These are phyloP conservation scores for Trididemnum nubilum DNA, from an alignment of 23 tunicate species.

Conservation along the genomic window DNA sequence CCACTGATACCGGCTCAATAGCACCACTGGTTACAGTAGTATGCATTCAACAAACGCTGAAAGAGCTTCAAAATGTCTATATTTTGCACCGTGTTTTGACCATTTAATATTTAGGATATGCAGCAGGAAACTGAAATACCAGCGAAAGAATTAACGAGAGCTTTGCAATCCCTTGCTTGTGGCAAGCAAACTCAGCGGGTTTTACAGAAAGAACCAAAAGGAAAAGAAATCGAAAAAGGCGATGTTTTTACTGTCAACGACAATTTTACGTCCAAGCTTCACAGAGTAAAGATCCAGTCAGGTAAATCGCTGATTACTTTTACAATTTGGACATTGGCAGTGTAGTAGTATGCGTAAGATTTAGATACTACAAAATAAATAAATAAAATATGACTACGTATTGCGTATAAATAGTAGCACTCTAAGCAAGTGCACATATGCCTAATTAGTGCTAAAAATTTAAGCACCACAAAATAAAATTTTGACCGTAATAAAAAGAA, in stretches of 20 bases:
- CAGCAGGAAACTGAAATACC: constrained; percentile 93
- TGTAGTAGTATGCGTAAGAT: too few relatives aligned
- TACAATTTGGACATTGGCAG: background rate
- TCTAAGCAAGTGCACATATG: too few relatives aligned
- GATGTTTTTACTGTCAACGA: constrained; percentile 86
- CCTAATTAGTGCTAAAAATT: too few relatives aligned
- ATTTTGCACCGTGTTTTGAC: too few relatives aligned
- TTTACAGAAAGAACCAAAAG: constrained; percentile 84
- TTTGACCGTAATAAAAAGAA: too few relatives aligned
- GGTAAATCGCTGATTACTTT: constrained; percentile 54
- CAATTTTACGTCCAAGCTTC: constrained; percentile 87
- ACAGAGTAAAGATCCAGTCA: constrained; percentile 94
- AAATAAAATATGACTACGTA: background rate
- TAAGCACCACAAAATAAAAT: too few relatives aligned
- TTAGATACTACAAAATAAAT: background rate
- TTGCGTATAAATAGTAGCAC: background rate
- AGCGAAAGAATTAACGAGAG: constrained; percentile 80
- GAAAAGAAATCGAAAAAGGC: constrained; percentile 89
- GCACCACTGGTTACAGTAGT: too few relatives aligned
- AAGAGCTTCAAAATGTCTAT: too few relatives aligned
- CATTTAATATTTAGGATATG: too few relatives aligned
- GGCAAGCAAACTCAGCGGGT: constrained; percentile 87
- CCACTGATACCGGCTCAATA: too few relatives aligned
- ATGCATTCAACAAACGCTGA: too few relatives aligned
- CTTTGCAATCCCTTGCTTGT: constrained; percentile 91